These are phyloP conservation scores for Patiria miniata DNA, from an alignment of 35 echinoderm and acorn worm species.

Conservation along the genomic window DNA sequence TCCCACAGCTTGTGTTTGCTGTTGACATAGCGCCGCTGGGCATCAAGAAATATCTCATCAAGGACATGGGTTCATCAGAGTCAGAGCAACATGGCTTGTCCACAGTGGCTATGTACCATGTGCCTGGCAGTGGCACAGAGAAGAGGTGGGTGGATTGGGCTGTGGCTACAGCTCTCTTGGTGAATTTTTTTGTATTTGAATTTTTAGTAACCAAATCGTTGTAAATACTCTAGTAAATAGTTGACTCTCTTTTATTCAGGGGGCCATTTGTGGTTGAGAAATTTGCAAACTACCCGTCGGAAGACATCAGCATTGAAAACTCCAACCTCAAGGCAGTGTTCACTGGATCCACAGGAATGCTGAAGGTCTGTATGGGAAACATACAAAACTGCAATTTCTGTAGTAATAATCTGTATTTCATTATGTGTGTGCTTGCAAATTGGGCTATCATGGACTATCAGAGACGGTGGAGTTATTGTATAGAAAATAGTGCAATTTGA, in stretches of 20 bases:
- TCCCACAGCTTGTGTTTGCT: constrained; percentile 83
- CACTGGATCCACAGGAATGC: constrained; percentile 50
- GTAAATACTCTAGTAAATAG: too few species aligned
- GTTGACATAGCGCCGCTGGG: constrained; percentile 78
- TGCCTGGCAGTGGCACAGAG: constrained; percentile 6
- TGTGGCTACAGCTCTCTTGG: too few species aligned
- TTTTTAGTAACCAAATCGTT: too few species aligned
- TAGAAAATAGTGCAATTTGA: too few species aligned
- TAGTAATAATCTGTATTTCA: neutral
- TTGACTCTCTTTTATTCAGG: constrained; percentile 43
- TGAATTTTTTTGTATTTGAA: too few species aligned
- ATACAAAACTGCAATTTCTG: neutral
- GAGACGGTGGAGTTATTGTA: neutral
- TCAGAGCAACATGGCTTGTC: constrained; percentile 76
- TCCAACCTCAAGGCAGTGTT: constrained; percentile 62
- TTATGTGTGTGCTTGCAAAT: neutral
- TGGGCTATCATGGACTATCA: neutral
- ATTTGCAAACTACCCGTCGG: neutral
- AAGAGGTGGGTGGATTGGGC: constrained; percentile 13
- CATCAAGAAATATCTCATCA: constrained; percentile 80
- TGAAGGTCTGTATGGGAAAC: constrained; percentile 36
- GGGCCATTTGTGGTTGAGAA: constrained; percentile 70
- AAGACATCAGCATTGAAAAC: constrained; percentile 67
- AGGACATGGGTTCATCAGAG: constrained; percentile 49
- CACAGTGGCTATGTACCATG: constrained; percentile 66